phyloP scores from a whole-genome alignment of 2,888 invertebrate species.

The Lithophane socia region DNA sequence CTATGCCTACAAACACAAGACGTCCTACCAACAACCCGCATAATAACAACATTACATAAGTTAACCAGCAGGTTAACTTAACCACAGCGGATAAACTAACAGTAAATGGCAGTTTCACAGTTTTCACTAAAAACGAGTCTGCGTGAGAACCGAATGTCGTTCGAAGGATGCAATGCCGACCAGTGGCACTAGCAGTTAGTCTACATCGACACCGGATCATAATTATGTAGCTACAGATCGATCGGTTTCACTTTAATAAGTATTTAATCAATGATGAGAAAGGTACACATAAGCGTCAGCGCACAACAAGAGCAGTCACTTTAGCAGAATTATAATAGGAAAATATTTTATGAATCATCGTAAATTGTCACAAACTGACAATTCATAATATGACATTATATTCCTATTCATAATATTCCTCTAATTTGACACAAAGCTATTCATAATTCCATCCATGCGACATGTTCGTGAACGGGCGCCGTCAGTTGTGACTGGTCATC shows the following conservation, averaged over 20 bases:
- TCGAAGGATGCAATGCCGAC: conserved; percentile 56
- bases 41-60: conserved; percentile 51
- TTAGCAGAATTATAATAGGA: too few species aligned
- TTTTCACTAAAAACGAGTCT: conserved; percentile 65
- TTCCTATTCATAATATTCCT: too few species aligned
- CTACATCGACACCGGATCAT: conserved; percentile 53
- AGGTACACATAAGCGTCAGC: neutral
- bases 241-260: conserved; percentile 62
- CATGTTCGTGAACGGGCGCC: too few species aligned
- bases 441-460: too few species aligned
- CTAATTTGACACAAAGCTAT: too few species aligned
- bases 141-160: conserved; percentile 62
- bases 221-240: conserved; percentile 30
- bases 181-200: conserved; percentile 14
- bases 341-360: too few species aligned
- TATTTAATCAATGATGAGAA: conserved; percentile 34
- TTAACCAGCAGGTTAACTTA: conserved; percentile 37
- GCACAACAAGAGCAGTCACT: too few species aligned
- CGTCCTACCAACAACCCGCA: conserved; percentile 33
- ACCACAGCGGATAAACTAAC: conserved; percentile 43
- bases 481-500: too few species aligned
- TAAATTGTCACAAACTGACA: too few species aligned
- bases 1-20: neutral
- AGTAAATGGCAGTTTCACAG: conserved; percentile 49
- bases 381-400: too few species aligned